A percentile compares a stretch with the other conserved stretches of the same genome.
Conservation (phyloP, 2,797 vertebrate genomes). For the Dermochelys coriacea region DNA sequence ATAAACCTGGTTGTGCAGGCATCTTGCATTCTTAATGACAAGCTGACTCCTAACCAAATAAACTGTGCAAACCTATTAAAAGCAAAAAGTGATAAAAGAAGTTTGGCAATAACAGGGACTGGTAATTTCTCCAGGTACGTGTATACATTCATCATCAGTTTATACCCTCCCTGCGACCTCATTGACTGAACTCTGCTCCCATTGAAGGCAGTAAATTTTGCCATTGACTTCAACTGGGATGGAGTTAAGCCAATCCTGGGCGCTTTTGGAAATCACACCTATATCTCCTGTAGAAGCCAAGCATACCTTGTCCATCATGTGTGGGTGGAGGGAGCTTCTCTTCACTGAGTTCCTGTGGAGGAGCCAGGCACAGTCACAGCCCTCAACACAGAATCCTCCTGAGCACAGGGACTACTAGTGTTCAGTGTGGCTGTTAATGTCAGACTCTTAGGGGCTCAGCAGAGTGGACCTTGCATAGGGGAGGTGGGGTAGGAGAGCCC, state of each 20-base stretch:
- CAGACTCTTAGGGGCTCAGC: neutral
- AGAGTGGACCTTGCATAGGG: neutral
- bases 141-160: neutral
- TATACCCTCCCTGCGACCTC: neutral
- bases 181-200: neutral
- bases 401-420: neutral
- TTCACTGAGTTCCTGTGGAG: neutral
- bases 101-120: neutral
- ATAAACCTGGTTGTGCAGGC: neutral
- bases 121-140: neutral
- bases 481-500: neutral
- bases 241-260: neutral
- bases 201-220: constrained; percentile 3
- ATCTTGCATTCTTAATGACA: neutral
- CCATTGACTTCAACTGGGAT: constrained; percentile 13
- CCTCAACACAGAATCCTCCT: neutral
- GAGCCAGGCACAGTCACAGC: neutral
- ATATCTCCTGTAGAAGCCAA: neutral
- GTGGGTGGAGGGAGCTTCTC: neutral
- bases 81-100: constrained; percentile 11
- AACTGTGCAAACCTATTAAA: neutral
- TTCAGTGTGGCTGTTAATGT: neutral
- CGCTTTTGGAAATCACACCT: constrained; percentile 40
- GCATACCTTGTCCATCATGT: neutral
- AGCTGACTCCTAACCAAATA: constrained; percentile 6